Conservation (phyloP, 2,888 invertebrate genomes). For the Polymixis flavicincta region DNA sequence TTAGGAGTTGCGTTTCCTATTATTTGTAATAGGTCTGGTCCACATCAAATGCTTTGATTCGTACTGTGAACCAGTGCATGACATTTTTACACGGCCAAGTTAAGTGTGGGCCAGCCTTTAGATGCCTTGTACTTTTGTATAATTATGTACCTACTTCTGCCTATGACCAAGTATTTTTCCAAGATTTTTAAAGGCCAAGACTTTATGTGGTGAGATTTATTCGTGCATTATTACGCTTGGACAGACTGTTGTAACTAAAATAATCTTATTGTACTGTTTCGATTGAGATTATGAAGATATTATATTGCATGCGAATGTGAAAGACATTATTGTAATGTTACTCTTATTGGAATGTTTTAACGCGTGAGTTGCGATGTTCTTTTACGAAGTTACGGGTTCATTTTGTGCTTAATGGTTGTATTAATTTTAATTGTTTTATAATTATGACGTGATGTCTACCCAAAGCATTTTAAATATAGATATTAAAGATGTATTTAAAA, state of each 20-base stretch:
- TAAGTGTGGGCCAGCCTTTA: constrained; percentile 17
- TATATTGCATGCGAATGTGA: constrained; percentile 58
- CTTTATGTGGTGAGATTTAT: constrained; percentile 11
- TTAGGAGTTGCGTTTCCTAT: neutral
- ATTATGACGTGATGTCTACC: constrained; percentile 48
- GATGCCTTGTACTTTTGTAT: constrained; percentile 22
- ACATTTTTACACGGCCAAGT: neutral
- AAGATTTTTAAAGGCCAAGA: constrained; percentile 26
- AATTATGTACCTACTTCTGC: neutral
- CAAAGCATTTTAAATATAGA: constrained; percentile 61
- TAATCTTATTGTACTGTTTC: constrained; percentile 43
- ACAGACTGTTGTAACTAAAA: constrained; percentile 51
- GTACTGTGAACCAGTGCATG: constrained; percentile 1
- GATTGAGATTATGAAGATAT: constrained; percentile 60
- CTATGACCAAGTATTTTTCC: constrained; percentile 43
- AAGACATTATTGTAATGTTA: constrained; percentile 61
- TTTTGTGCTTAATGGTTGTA: constrained; percentile 68
- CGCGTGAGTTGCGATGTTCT: constrained; percentile 57
- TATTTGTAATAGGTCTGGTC: constrained; percentile 1
- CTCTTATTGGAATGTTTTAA: constrained; percentile 63
- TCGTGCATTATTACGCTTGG: constrained; percentile 48
- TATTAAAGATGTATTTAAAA: constrained; percentile 51
- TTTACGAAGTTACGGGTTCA: constrained; percentile 60
- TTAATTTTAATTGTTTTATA: constrained; percentile 59
- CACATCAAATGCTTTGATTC: constrained; percentile 1